Evolutionary conservation across 2,888 invertebrate genomes (phyloP).

Genomic region (Dendrolimus houi): DNA sequence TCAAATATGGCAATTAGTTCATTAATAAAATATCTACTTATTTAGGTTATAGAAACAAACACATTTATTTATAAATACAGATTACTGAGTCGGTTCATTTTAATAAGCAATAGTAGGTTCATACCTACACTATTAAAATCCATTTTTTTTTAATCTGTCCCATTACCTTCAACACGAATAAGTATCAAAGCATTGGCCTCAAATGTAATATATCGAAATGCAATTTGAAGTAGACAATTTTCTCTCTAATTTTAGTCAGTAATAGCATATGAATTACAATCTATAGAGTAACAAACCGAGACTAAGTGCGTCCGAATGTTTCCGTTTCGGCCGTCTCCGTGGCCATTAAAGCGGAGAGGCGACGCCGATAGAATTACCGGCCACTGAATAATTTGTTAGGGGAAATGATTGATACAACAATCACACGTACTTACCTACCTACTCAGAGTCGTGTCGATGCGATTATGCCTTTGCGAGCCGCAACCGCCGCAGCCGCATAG

Average conservation of each 20-base stretch:
- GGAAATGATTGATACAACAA: conserved; percentile 75
- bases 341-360: conserved; percentile 46
- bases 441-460: conserved; percentile 68
- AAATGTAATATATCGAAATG: conserved; percentile 11
- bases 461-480: conserved; percentile 53
- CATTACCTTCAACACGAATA: neutral
- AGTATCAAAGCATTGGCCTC: neutral
- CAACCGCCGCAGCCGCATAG: conserved; percentile 34
- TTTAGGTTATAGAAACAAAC: no score
- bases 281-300: conserved; percentile 66
- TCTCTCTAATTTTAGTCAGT: conserved; percentile 47
- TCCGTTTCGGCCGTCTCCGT: conserved; percentile 43
- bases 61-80: no score
- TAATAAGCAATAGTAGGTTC: no score
- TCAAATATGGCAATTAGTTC: no score
- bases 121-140: no score
- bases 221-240: conserved; percentile 41
- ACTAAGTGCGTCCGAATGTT: conserved; percentile 68
- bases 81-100: no score
- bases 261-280: conserved; percentile 67
- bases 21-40: no score
- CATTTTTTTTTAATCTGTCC: no score
- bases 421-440: conserved; percentile 41
- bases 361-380: conserved; percentile 66
- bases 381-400: conserved; percentile 74